Evolutionary conservation across 2,113 vertebrate species (phyloP).

Genomic region (Pangasianodon hypophthalmus): DNA sequence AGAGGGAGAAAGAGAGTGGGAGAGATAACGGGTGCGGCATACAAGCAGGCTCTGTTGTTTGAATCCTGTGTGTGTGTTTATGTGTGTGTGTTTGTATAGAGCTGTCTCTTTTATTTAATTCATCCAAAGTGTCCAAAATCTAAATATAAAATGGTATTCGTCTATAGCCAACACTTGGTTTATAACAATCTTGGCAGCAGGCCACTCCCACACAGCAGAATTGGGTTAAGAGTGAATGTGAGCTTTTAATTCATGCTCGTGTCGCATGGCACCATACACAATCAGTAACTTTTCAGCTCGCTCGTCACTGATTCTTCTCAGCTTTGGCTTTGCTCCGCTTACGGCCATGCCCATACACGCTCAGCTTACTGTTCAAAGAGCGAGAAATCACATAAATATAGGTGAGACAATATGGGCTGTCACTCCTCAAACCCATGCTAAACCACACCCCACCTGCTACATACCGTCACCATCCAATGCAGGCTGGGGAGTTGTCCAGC

Average conservation of each 20-base stretch:
- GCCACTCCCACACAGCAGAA: neutral
- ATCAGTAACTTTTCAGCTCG: neutral
- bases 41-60: neutral
- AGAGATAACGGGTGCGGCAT: constrained; percentile 19
- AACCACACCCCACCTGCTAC: constrained; percentile 6
- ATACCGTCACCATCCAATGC: neutral
- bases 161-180: neutral
- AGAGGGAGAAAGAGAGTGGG: neutral
- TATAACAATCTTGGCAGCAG: neutral
- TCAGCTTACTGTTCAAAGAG: neutral
- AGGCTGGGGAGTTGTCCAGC: neutral
- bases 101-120: constrained; percentile 1
- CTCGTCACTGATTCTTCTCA: neutral
- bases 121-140: neutral
- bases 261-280: neutral
- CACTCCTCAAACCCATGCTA: neutral
- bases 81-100: neutral
- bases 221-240: neutral
- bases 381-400: neutral
- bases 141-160: neutral
- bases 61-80: neutral
- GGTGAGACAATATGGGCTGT: neutral
- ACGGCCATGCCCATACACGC: neutral
- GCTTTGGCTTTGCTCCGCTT: neutral
- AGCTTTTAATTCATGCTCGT: neutral